Conservation (phyloP, 2,888 invertebrate species). For the Drosophila subquinaria region DNA sequence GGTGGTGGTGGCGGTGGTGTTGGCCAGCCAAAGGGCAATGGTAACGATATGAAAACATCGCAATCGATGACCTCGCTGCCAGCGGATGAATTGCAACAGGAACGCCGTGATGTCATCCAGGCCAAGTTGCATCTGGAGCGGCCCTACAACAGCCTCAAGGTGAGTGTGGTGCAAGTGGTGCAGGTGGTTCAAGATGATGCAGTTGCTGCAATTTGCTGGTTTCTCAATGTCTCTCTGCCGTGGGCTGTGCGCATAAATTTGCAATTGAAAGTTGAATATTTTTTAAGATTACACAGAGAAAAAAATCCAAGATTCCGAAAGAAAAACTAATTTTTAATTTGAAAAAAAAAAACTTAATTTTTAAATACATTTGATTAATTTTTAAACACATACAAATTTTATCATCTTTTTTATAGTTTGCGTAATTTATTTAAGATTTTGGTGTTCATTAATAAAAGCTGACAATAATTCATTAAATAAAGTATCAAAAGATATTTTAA, state of each 20-base stretch:
- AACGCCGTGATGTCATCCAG: slow-evolving; percentile 86
- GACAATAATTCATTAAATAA: too few relatives aligned
- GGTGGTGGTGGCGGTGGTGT: background rate
- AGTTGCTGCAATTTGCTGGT: background rate
- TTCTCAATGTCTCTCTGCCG: slow-evolving; percentile 5
- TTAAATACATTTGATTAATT: too few relatives aligned
- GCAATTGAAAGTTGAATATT: slow-evolving; percentile 38
- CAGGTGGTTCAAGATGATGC: slow-evolving; percentile 1
- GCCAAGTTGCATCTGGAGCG: slow-evolving; percentile 88
- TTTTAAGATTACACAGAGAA: background rate
- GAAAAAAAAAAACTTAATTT: too few relatives aligned
- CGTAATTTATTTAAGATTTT: too few relatives aligned
- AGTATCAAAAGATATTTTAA: too few relatives aligned
- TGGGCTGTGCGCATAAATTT: slow-evolving; percentile 63
- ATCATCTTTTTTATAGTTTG: background rate
- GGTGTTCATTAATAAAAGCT: too few relatives aligned
- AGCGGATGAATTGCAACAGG: slow-evolving; percentile 87
- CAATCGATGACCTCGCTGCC: slow-evolving; percentile 92
- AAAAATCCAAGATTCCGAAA: background rate
- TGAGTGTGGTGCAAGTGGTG: slow-evolving; percentile 64
- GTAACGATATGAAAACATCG: slow-evolving; percentile 71
- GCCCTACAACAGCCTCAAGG: slow-evolving; percentile 93
- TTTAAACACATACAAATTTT: background rate
- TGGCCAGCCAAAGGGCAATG: slow-evolving; percentile 9
- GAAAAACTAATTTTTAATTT: too few relatives aligned